Base-by-base conservation (phyloP, 2,113 vertebrate species). In the Megaceryle torquata region DNA sequence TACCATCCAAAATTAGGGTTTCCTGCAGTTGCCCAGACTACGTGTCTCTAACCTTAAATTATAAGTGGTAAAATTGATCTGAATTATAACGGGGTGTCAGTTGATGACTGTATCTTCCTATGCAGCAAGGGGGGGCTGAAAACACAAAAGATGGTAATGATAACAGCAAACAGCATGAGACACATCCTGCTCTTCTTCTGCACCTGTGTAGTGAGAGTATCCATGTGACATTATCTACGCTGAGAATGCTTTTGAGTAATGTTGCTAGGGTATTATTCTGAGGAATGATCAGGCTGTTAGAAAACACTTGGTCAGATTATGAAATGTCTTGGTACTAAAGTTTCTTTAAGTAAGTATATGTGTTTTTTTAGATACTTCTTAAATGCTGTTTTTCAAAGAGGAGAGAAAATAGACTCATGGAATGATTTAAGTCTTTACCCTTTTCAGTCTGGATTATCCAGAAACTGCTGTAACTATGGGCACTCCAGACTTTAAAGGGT, bases 401-500 rank as follows among this genome's bases (percentile, higher is more conserved):
- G 44, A 88, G 35, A 65, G 46, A 83, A 89, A 92, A 82, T 15
- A 63, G 65, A 69, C 67, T 94, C 50, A 50, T 95, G 54, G 92
- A 96, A 81, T 93, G 31, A 93, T 96, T 83, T 70, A 8, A 88
- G 72, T 91, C 48, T 96, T 95, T 88, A 90, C 93, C 80, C 88
- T 97, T 96, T 92, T 95, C 74, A 97, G 96, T 97, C 95, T 97
- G 94, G 94, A 96, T 97, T 98, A 92, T 96, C 93, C 95, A 97
- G 97, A 97, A 95, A 95, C 79, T 95, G 72, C 69, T 89, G 61
- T 94, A 97, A 69, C 91, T 88, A 41, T 89, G 93, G 92, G 94
- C 91, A 88, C 80, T 98, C 92, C 97, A 96, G 97, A 96, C 97
- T 98, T 98, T 98, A 98, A 98, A 98, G 98, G 98, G 98, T 98